Evolutionary conservation across 1,140 invertebrate genomes (phyloP), one percentile per base, ranked within the genome.

Genomic region (Atopsyche davidsoni): DNA sequence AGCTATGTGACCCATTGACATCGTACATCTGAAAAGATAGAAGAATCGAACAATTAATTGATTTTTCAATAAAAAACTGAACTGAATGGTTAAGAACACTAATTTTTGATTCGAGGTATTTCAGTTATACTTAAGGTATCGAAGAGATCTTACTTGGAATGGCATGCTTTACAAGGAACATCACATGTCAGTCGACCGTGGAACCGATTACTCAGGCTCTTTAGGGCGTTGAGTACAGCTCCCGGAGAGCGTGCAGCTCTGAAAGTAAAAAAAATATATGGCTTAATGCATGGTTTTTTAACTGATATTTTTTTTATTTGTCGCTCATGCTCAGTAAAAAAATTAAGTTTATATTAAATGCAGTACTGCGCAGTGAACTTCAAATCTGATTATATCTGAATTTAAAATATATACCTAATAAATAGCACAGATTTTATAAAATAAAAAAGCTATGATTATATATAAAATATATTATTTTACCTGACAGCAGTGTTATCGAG

Each of bases 1-100:
- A n/a, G 73, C 74, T 40, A 78, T 60, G 64, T 92, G 89, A 43
- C 87, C 88, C 83, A 89, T 89, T 42, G 83, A 86, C 28, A 79
- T 75, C 46, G 66, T 70, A 63, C 89, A 92, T n/a, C 81, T 74
- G 42, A 34, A 38, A 55, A n/a, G n/a, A n/a, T n/a, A n/a, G n/a
- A n/a, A n/a, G n/a, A n/a, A n/a, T n/a, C n/a, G n/a, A n/a, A n/a
- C n/a, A n/a, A n/a, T n/a, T n/a, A n/a, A n/a, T n/a, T n/a, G n/a
- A n/a, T n/a, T n/a, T n/a, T n/a, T n/a, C n/a, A n/a, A n/a, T n/a
- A n/a, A n/a, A n/a, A n/a, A n/a, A n/a, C n/a, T n/a, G n/a, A n/a
- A n/a, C n/a, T n/a, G n/a, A n/a, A n/a, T n/a, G n/a, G n/a, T n/a
- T n/a, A n/a, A n/a, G n/a, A n/a, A n/a, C n/a, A n/a, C n/a, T n/a